These are phyloP conservation scores for Eupithecia tripunctaria DNA, from an alignment of 2,888 invertebrate genomes.

Conservation along the genomic window DNA sequence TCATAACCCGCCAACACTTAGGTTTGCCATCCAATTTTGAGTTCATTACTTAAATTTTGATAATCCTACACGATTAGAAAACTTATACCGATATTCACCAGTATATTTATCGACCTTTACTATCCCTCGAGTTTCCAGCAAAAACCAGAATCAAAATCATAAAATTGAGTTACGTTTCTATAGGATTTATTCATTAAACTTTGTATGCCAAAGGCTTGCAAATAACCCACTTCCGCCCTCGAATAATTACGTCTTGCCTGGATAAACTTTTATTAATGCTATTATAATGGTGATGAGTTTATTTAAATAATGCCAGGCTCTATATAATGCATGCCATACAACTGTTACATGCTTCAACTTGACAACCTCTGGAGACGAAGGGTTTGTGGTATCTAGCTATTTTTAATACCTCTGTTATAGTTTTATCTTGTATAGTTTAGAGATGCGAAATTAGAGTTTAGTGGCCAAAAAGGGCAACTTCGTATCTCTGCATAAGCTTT, in stretches of 20 bases:
- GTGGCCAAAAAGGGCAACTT: too few relatives aligned
- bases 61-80: too few relatives aligned
- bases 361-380: too few relatives aligned
- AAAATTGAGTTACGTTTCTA: conserved; percentile 13
- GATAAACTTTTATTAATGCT: conserved; percentile 19
- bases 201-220: conserved; percentile 21
- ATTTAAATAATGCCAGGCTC: conserved; percentile 2
- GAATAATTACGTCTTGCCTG: conserved; percentile 45
- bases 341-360: not conserved
- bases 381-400: too few relatives aligned
- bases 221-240: conserved; percentile 44
- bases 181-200: not conserved
- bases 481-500: too few relatives aligned
- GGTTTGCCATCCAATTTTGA: too few relatives aligned
- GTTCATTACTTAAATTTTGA: too few relatives aligned
- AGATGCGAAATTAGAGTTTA: too few relatives aligned
- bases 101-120: not conserved
- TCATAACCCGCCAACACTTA: too few relatives aligned
- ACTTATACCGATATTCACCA: too few relatives aligned
- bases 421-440: too few relatives aligned
- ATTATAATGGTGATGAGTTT: conserved; percentile 32
- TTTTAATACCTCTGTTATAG: too few relatives aligned
- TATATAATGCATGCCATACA: not conserved
- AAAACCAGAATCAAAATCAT: not conserved
- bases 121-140: not conserved